Percentiles rank a stretch among this genome's conserved stretches.
Conservation (phyloP, 2,113 vertebrate species). For the Lamprologus tigripictilis region DNA sequence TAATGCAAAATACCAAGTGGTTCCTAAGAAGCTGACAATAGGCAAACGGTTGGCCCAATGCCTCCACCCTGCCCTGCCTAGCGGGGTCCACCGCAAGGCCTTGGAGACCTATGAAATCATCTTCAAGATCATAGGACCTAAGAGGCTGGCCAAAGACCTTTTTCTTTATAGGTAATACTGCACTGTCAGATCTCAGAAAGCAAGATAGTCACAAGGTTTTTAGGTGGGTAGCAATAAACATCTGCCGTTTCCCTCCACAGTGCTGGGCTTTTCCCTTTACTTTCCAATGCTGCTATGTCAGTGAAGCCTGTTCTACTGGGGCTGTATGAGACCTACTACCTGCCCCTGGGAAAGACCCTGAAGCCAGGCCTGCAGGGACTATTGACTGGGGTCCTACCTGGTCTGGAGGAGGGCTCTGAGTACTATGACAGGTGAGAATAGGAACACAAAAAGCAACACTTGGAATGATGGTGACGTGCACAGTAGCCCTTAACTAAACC, state of each 20-base stretch:
- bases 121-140: conserved; percentile 99
- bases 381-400: conserved; percentile 92
- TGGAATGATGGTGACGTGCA: background rate
- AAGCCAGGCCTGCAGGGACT: conserved; percentile 96
- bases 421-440: conserved; percentile 90
- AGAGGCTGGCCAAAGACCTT: conserved; percentile 96
- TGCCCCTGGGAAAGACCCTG: conserved; percentile 93
- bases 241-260: conserved; percentile 49
- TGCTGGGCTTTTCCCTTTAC: conserved; percentile 94
- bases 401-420: conserved; percentile 95
- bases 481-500: background rate
- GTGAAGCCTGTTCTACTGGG: conserved; percentile 93
- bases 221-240: background rate
- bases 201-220: background rate
- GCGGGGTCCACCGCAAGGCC: conserved; percentile 96
- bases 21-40: conserved; percentile 94
- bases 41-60: conserved; percentile 96
- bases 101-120: conserved; percentile 98
- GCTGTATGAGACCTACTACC: conserved; percentile 94
- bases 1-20: conserved; percentile 96
- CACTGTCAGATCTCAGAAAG: background rate
- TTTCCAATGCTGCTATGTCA: conserved; percentile 98
- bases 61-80: conserved; percentile 95
- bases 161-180: conserved; percentile 90
- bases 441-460: background rate